A percentile compares a stretch with the other conserved stretches of the same genome.
These are phyloP conservation scores for Pogonocichla stellata DNA, from an alignment of 2,113 vertebrate species.

Conservation along the genomic window DNA sequence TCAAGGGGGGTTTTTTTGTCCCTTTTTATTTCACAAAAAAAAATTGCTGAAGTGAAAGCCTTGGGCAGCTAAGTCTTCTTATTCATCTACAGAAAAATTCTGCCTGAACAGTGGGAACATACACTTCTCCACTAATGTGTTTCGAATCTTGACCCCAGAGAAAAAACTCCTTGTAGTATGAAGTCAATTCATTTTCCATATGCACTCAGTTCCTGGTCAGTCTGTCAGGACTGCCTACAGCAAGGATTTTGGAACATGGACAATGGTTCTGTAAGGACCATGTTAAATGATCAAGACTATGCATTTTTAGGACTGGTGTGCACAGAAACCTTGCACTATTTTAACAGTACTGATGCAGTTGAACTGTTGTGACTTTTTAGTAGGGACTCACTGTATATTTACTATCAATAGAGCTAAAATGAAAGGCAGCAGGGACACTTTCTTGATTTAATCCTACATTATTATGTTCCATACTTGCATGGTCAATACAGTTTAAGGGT, in stretches of 20 bases:
- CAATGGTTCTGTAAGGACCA: background rate
- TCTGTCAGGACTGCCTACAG: background rate
- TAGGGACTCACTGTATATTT: background rate
- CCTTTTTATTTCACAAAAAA: background rate
- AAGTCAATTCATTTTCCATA: background rate
- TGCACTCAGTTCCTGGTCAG: background rate
- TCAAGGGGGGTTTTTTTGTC: background rate
- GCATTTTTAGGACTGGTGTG: background rate
- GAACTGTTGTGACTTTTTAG: background rate
- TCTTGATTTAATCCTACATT: background rate
- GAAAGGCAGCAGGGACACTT: background rate
- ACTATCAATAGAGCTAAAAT: background rate
- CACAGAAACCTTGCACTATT: background rate
- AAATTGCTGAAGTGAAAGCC: background rate
- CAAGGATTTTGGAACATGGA: background rate
- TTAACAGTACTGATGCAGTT: background rate
- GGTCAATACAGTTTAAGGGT: background rate
- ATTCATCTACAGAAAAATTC: constrained; percentile 12
- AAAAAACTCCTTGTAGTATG: background rate
- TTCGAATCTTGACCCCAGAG: background rate
- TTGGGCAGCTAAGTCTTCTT: background rate
- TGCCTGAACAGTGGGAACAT: background rate
- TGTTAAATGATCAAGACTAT: background rate
- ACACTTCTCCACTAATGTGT: background rate
- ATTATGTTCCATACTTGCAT: background rate